Conservation (phyloP, 2,797 vertebrate species). For the Malurus leucopterus region DNA sequence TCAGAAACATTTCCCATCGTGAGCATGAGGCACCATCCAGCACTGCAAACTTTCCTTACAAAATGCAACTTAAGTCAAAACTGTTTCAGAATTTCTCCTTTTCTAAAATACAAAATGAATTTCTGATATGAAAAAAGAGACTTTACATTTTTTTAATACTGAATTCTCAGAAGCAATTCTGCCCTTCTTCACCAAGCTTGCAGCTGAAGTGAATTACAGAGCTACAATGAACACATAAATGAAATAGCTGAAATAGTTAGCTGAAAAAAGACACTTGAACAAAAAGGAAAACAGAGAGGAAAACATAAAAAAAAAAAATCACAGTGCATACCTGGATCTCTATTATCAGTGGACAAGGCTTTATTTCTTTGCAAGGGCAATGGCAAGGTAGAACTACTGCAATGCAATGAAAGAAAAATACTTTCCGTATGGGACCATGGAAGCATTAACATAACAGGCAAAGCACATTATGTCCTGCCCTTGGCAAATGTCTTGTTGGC, state of each 20-base stretch:
- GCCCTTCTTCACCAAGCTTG: background rate
- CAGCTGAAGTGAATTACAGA: background rate
- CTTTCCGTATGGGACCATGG: background rate
- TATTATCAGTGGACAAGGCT: background rate
- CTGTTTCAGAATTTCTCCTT: background rate
- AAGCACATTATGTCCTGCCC: slow-evolving; percentile 31
- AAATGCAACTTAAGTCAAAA: background rate
- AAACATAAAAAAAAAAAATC: background rate
- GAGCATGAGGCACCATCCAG: background rate
- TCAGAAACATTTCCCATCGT: background rate
- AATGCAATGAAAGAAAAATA: background rate
- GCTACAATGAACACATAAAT: background rate
- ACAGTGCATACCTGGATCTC: background rate
- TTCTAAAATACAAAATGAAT: background rate
- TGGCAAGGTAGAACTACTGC: background rate
- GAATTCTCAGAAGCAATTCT: background rate
- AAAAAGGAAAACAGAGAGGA: background rate
- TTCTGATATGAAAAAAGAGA: background rate
- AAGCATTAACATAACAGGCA: slow-evolving; percentile 32
- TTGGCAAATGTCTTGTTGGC: slow-evolving; percentile 2
- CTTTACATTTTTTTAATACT: background rate
- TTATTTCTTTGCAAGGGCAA: slow-evolving; percentile 23
- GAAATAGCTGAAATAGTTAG: background rate
- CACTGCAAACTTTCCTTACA: background rate
- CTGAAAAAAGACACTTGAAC: background rate